These are phyloP conservation scores for Marmota flaviventris DNA, from an alignment of 2,113 vertebrate species.

Conservation along the genomic window DNA sequence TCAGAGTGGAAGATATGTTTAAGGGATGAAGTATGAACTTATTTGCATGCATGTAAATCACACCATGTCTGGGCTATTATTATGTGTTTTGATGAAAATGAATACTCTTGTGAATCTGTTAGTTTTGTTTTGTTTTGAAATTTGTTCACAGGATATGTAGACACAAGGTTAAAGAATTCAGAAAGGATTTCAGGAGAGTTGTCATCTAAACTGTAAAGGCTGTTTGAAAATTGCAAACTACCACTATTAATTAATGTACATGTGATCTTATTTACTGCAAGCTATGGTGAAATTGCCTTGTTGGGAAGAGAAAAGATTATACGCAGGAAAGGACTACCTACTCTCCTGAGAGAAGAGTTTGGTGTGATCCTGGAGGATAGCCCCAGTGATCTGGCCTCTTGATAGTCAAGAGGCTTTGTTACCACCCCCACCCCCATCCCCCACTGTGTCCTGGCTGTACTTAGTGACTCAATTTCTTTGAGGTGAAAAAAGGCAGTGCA, in stretches of 20 bases:
- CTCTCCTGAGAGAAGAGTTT: background rate
- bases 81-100: background rate
- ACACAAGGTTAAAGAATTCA: background rate
- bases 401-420: background rate
- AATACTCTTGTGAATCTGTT: background rate
- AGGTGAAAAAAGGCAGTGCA: background rate
- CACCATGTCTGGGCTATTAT: background rate
- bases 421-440: background rate
- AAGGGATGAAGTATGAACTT: background rate
- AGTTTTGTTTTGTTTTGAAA: background rate
- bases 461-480: background rate
- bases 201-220: background rate
- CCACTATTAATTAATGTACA: background rate
- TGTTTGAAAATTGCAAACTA: background rate
- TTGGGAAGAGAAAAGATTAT: background rate
- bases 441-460: background rate
- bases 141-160: background rate
- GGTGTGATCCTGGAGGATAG: background rate
- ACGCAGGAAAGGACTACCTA: background rate
- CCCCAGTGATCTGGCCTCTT: background rate
- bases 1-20: background rate
- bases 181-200: background rate
- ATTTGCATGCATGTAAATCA: background rate
- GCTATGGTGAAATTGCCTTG: background rate
- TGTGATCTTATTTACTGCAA: background rate